A percentile compares a stretch with the other conserved stretches of the same genome.
These are phyloP conservation scores for Crematogaster levior DNA, from an alignment of 2,888 invertebrate species.

Conservation along the genomic window DNA sequence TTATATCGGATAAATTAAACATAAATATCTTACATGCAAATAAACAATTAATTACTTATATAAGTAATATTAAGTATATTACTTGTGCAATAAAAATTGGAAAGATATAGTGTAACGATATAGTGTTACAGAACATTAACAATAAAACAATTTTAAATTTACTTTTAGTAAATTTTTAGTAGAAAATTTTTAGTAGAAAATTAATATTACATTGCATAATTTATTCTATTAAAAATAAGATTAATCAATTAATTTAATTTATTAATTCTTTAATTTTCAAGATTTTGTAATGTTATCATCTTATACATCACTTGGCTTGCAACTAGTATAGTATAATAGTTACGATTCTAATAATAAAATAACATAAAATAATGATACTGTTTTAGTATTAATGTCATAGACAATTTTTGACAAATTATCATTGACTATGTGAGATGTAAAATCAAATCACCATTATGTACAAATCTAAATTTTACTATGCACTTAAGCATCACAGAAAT, in stretches of 20 bases:
- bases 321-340: no score
- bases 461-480: background rate
- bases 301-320: background rate
- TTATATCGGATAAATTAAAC: background rate
- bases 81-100: background rate
- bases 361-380: slow-evolving; percentile 5
- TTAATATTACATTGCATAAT: background rate
- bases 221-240: background rate
- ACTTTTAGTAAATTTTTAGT: background rate
- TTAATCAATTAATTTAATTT: background rate
- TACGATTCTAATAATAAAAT: no score
- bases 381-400: background rate
- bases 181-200: no score
- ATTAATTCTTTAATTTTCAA: background rate
- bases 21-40: background rate
- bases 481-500: background rate
- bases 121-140: background rate
- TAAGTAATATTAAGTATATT: background rate
- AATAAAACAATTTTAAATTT: background rate
- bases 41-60: slow-evolving; percentile 1
- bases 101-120: no score
- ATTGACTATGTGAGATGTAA: background rate
- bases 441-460: background rate
- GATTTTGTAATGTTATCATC: background rate
- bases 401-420: slow-evolving; percentile 14